A percentile compares a stretch with the other conserved stretches of the same genome.
phyloP scores from a whole-genome alignment of 2,797 vertebrate genomes.

The Ctenopoma kingsleyae region DNA sequence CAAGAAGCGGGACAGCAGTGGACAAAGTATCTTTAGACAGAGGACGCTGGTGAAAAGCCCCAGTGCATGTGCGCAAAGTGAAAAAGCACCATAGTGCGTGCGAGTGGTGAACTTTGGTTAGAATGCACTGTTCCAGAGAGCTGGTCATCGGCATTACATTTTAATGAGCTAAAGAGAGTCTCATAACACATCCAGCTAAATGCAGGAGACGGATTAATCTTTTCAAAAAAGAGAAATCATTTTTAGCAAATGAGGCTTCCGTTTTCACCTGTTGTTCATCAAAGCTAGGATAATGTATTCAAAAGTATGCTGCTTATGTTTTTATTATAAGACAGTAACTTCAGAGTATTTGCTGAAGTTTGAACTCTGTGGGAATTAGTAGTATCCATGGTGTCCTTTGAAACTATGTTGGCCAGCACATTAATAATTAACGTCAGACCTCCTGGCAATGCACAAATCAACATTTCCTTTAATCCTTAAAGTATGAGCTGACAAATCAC shows the following conservation, averaged over 20 bases:
- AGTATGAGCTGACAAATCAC: constrained; percentile 4
- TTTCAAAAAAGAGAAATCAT: constrained; percentile 74
- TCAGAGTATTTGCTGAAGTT: not conserved
- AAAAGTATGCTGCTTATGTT: not conserved
- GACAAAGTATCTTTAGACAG: constrained; percentile 72
- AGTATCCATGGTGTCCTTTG: constrained; percentile 18
- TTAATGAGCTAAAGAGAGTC: constrained; percentile 92
- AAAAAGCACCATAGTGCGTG: constrained; percentile 66
- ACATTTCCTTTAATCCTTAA: constrained; percentile 11
- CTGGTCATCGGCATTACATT: constrained; percentile 89
- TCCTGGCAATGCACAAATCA: constrained; percentile 19
- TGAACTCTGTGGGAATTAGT: constrained; percentile 4
- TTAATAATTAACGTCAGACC: constrained; percentile 61
- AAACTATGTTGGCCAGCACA: constrained; percentile 10
- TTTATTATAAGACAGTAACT: not conserved
- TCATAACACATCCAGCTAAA: constrained; percentile 86
- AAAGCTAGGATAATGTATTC: not conserved
- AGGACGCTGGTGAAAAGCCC: constrained; percentile 52
- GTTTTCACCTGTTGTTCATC: constrained; percentile 41
- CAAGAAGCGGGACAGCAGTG: constrained; percentile 61
- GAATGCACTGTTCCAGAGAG: constrained; percentile 90
- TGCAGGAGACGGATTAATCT: constrained; percentile 75
- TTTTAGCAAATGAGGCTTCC: constrained; percentile 85
- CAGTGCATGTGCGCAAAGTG: constrained; percentile 64
- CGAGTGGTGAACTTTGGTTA: constrained; percentile 91